Evolutionary conservation across 2,797 vertebrate species (phyloP).

Genomic region (Pterois miles): DNA sequence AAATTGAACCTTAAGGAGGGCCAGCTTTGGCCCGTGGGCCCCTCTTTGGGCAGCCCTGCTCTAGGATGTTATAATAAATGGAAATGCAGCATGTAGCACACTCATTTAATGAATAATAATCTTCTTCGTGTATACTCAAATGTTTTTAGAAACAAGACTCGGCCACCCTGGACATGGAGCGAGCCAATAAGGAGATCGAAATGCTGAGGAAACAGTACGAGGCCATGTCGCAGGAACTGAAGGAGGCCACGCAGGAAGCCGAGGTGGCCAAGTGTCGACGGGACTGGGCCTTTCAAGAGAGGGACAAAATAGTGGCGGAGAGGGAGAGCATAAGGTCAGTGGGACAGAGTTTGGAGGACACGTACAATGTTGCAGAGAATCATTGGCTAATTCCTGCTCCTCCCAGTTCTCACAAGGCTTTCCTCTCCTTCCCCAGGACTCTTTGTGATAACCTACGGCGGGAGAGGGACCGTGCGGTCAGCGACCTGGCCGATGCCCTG

Average conservation of each 20-base stretch:
- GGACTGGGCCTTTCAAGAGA: constrained; percentile 98
- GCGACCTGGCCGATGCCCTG: constrained; percentile 94
- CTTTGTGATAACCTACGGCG: constrained; percentile 94
- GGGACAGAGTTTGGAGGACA: background rate
- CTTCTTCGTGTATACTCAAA: background rate
- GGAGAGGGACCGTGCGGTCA: constrained; percentile 94
- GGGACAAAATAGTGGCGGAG: constrained; percentile 98
- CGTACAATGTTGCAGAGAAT: background rate
- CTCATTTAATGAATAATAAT: background rate
- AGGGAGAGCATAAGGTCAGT: constrained; percentile 95
- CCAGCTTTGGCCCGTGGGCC: too few relatives aligned
- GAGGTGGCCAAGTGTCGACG: constrained; percentile 98
- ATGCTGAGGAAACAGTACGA: constrained; percentile 96
- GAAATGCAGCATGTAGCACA: background rate
- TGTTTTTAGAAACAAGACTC: constrained; percentile 94
- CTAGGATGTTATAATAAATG: background rate
- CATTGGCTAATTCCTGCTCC: background rate
- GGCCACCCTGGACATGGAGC: constrained; percentile 94
- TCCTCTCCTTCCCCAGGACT: constrained; percentile 79
- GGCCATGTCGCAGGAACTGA: constrained; percentile 96
- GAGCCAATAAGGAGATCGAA: constrained; percentile 97
- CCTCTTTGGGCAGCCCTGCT: too few relatives aligned
- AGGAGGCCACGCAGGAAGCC: constrained; percentile 96
- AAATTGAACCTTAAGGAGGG: rapidly evolving
- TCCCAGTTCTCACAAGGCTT: background rate